A percentile compares a stretch with the other conserved stretches of the same genome.
Conservation (phyloP, 2,113 vertebrate genomes). For the Podocnemis expansa region DNA sequence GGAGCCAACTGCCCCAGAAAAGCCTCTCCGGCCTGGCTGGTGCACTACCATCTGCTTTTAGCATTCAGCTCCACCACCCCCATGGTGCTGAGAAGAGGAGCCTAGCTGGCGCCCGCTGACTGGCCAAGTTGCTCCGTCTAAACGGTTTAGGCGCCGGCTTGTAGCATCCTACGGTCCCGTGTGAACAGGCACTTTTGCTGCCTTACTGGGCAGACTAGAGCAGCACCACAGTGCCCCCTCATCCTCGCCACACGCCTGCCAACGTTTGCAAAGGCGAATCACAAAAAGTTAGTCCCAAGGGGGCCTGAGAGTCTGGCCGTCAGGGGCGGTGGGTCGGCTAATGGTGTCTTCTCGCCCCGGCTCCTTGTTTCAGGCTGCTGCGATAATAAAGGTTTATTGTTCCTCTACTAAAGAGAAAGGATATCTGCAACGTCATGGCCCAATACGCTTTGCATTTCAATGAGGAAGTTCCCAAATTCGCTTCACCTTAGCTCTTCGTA, state of each 20-base stretch:
- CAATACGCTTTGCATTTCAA: conserved; percentile 58
- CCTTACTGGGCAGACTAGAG: background rate
- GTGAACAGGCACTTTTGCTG: background rate
- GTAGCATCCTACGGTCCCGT: background rate
- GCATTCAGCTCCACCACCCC: conserved; percentile 38
- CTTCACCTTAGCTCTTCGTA: conserved; percentile 52
- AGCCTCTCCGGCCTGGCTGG: conserved; percentile 68
- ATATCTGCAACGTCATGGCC: conserved; percentile 73
- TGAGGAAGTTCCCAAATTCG: conserved; percentile 75
- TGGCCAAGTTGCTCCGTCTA: conserved; percentile 34
- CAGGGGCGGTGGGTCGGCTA: conserved; percentile 23
- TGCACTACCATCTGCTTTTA: conserved; percentile 3
- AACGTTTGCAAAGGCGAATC: background rate
- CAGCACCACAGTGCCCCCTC: conserved; percentile 51
- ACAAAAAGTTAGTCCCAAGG: conserved; percentile 67
- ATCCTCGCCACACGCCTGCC: background rate
- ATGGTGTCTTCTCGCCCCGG: conserved; percentile 69
- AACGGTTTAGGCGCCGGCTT: conserved; percentile 26
- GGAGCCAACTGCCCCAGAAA: too few relatives aligned
- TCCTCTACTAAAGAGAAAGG: conserved; percentile 71
- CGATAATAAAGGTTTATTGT: conserved; percentile 77
- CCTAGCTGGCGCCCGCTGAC: conserved; percentile 13
- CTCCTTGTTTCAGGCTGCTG: conserved; percentile 80
- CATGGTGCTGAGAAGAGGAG: conserved; percentile 6
- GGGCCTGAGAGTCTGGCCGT: conserved; percentile 60